Conservation (phyloP, 2,113 vertebrate species). For the Pangasianodon gigas region DNA sequence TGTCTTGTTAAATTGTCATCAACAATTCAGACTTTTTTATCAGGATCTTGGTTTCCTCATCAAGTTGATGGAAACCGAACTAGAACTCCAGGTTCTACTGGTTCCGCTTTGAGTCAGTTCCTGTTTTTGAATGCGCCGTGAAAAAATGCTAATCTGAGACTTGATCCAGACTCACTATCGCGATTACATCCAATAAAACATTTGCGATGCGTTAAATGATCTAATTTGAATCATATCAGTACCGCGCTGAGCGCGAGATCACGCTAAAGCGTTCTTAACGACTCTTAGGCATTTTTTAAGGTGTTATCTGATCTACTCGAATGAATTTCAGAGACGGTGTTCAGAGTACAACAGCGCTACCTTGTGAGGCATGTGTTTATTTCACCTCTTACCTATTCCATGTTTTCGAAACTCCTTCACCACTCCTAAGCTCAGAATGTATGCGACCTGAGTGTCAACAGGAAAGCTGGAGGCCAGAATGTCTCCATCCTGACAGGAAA, state of each 20-base stretch:
- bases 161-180: too few species aligned
- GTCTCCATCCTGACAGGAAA: slow-evolving; percentile 85
- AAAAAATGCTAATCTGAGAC: not conserved
- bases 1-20: not conserved
- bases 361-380: not conserved
- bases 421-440: slow-evolving; percentile 96
- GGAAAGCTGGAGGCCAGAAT: slow-evolving; percentile 96
- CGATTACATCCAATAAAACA: not conserved
- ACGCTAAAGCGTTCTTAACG: not conserved
- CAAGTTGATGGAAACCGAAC: not conserved
- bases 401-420: slow-evolving; percentile 98
- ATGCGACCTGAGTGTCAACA: slow-evolving; percentile 95
- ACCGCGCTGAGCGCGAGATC: not conserved
- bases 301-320: not conserved
- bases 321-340: not conserved
- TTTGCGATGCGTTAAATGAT: too few species aligned
- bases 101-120: not conserved
- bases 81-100: not conserved
- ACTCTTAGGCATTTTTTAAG: too few species aligned
- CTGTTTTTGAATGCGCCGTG: too few species aligned
- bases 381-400: slow-evolving; percentile 87
- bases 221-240: not conserved
- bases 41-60: not conserved
- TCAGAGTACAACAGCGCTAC: not conserved
- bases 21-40: not conserved